Evolutionary conservation across 2,113 vertebrate species (phyloP), one percentile per base, ranked within the genome.

Genomic region (Istiophorus platypterus): DNA sequence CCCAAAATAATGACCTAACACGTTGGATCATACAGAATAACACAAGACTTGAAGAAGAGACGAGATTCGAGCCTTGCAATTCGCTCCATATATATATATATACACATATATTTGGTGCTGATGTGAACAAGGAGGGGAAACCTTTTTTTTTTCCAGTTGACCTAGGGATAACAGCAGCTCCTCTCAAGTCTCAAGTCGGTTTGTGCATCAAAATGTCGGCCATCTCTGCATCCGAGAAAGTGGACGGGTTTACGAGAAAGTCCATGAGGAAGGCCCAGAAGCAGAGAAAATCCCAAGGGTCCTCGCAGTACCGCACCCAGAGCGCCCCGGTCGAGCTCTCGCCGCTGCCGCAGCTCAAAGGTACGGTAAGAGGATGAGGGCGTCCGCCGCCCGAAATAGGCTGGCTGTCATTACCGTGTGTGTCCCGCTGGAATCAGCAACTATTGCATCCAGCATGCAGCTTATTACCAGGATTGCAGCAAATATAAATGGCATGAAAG

Each of bases 191-290:
- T 47, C 72, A 39, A 39, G 71, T 66, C 89, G 63, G 62, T 83
- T 83, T 62, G n/a, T 85, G 82, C 91, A 85, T 83, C 91, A 95
- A 95, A 90, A 96, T 96, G 96, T 96, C 97, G 95, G 96, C 97
- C 92, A 97, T 99, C 94, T 97, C 98, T 47, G 97, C 98, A 80
- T 94, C 97, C 85, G 98, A 99, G 95, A 99, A 99, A 95, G 98
- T 99, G 96, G 98, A 99, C 85, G 98, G 98, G 61, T 99, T 99
- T 91, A 99, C 97, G 72, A 96, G 97, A 92, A 98, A 98, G 94
- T 99, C 98, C 45, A 94, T 99, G 96, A 96, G 97, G 93, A 99
- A 98, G 95, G 98, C 97, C 80, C 97, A 97, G 94, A 95, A 95
- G 84, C 98, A 97, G 96, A 96, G 96, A 88, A 96, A 95, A 87